Conservation (phyloP, 2,888 invertebrate species). For the Homarus gammarus region DNA sequence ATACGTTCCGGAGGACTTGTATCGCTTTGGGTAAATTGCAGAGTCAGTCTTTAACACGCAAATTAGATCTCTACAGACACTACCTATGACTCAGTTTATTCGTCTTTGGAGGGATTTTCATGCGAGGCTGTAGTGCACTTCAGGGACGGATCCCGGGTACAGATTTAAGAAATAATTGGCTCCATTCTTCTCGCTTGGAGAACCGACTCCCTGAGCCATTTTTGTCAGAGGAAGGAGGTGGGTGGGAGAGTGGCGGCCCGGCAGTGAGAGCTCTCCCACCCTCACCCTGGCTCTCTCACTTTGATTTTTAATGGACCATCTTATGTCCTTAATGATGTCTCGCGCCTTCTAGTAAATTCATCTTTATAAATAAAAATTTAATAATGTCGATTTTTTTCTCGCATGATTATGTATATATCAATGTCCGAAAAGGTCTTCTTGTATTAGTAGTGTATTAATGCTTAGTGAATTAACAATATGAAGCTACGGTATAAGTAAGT, state of each 20-base stretch:
- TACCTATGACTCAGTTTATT: too few species aligned
- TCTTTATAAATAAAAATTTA: too few species aligned
- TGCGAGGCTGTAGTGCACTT: background rate
- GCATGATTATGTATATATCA: too few species aligned
- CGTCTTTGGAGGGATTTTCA: background rate
- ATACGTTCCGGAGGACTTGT: too few species aligned
- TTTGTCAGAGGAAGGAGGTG: background rate
- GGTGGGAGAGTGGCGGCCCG: background rate
- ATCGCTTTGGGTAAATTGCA: too few species aligned
- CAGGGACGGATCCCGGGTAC: background rate
- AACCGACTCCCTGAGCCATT: background rate
- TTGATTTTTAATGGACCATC: background rate
- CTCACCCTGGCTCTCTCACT: background rate
- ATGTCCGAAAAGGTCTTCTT: too few species aligned
- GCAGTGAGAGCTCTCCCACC: background rate
- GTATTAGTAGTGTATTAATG: too few species aligned
- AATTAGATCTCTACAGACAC: too few species aligned
- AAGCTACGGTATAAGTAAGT: too few species aligned
- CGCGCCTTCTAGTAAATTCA: background rate
- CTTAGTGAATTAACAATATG: too few species aligned
- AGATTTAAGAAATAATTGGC: slow-evolving; percentile 1
- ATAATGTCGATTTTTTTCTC: too few species aligned
- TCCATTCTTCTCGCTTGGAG: background rate
- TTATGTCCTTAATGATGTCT: background rate
- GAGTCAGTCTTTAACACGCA: too few species aligned